phyloP scores from a whole-genome alignment of 2,888 invertebrate species.

The Chymomyza procnemis region DNA sequence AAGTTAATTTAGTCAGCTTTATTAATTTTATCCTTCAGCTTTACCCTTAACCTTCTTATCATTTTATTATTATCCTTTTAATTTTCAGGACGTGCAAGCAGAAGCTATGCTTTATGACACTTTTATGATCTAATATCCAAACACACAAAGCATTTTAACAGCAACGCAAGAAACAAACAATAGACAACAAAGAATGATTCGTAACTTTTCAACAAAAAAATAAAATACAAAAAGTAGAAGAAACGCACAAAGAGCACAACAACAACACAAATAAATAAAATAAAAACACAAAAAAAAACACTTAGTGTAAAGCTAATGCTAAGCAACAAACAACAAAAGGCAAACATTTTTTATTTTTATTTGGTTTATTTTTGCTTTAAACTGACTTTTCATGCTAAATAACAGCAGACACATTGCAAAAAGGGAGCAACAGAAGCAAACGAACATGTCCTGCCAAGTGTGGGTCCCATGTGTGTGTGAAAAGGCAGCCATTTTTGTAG shows the following conservation, averaged over 20 bases:
- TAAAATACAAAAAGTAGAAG: neutral
- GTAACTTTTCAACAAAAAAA: neutral
- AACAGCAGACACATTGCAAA: conserved; percentile 42
- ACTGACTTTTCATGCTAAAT: conserved; percentile 70
- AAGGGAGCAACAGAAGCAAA: neutral
- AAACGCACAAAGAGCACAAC: conserved; percentile 26
- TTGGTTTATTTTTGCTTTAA: conserved; percentile 50
- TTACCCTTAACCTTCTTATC: neutral
- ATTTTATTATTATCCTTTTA: neutral
- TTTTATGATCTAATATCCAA: conserved; percentile 9
- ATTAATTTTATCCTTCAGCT: neutral
- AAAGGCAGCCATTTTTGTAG: neutral
- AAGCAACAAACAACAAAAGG: conserved; percentile 26
- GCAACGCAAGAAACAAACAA: conserved; percentile 35
- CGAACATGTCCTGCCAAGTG: neutral
- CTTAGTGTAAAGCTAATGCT: conserved; percentile 7
- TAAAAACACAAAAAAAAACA: conserved; percentile 20
- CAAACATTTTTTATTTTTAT: conserved; percentile 24
- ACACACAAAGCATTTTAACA: conserved; percentile 18
- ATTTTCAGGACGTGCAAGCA: conserved; percentile 1
- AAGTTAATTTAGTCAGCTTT: neutral
- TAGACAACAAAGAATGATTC: conserved; percentile 19
- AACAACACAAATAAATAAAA: conserved; percentile 25
- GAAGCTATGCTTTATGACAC: conserved; percentile 3
- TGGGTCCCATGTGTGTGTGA: neutral